These are phyloP conservation scores for Anagyrus pseudococci DNA, from an alignment of 2,888 invertebrate species.

Conservation along the genomic window DNA sequence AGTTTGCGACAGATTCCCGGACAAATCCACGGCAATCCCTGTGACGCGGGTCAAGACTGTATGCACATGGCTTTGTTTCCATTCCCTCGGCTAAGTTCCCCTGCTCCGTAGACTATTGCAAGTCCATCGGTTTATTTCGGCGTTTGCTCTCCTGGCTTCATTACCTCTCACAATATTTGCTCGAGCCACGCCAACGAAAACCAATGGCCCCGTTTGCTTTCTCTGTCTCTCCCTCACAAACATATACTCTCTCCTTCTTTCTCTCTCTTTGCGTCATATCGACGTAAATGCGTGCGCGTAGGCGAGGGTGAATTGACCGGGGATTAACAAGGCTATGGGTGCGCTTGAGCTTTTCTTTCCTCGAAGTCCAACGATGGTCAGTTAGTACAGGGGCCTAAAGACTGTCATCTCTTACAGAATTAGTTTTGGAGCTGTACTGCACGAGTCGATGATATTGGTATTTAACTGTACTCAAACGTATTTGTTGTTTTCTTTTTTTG, in stretches of 20 bases:
- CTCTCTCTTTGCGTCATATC: background rate
- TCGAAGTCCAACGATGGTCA: too few relatives aligned
- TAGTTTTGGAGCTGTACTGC: too few relatives aligned
- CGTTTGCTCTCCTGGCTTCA: conserved; percentile 58
- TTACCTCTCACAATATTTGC: conserved; percentile 61
- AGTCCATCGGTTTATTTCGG: conserved; percentile 30
- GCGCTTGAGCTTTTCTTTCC: background rate
- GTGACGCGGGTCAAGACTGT: conserved; percentile 51
- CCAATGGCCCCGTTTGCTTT: background rate
- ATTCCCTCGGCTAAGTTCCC: conserved; percentile 22
- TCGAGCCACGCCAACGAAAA: conserved; percentile 41
- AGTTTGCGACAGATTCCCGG: background rate
- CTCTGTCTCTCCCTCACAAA: background rate
- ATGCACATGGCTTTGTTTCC: conserved; percentile 13
- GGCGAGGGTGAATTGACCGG: background rate
- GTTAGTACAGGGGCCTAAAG: too few relatives aligned
- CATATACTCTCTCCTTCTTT: background rate
- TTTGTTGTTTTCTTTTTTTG: too few relatives aligned
- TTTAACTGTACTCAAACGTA: too few relatives aligned
- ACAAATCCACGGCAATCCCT: conserved; percentile 51
- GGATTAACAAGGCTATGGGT: background rate
- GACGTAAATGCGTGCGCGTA: background rate
- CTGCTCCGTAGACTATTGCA: background rate
- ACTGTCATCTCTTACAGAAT: too few relatives aligned
- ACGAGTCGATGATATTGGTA: too few relatives aligned